Percentiles rank a stretch among this genome's conserved stretches.
phyloP scores from a whole-genome alignment of 2,113 vertebrate species.

The Mobula birostris region DNA sequence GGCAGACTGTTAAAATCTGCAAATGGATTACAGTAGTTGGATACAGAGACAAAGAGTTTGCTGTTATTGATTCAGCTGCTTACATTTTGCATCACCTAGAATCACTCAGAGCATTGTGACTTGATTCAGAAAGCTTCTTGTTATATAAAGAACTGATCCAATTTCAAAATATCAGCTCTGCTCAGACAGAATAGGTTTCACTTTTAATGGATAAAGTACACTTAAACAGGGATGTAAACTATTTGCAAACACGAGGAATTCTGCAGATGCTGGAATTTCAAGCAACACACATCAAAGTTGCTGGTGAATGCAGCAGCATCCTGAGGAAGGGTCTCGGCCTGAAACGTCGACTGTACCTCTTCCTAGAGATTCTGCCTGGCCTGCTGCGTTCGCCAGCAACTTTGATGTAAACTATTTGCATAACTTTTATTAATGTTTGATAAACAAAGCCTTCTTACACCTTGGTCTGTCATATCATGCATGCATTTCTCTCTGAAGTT shows the following conservation, averaged over 20 bases:
- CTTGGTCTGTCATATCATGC: conserved; percentile 15
- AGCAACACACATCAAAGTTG: too few relatives aligned
- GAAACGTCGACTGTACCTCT: too few relatives aligned
- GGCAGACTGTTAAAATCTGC: neutral
- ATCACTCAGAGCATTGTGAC: neutral
- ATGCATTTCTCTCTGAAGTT: conserved; percentile 14
- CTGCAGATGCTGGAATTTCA: too few relatives aligned
- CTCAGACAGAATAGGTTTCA: neutral
- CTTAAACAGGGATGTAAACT: neutral
- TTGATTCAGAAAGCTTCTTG: neutral
- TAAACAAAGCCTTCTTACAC: conserved; percentile 13
- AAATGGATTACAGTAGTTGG: neutral
- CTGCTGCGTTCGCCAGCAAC: too few relatives aligned
- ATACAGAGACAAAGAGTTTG: too few relatives aligned
- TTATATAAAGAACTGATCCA: neutral
- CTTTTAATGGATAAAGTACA: neutral
- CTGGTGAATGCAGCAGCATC: too few relatives aligned
- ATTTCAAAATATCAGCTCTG: neutral
- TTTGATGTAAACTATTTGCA: neutral
- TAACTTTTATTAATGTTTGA: conserved; percentile 33
- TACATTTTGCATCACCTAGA: neutral
- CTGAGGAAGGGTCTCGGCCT: too few relatives aligned
- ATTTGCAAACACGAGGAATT: neutral
- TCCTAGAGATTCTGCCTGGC: too few relatives aligned
- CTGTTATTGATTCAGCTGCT: neutral